phyloP scores from a whole-genome alignment of 2,888 invertebrate genomes.

The Rhamphomyia laevipes region DNA sequence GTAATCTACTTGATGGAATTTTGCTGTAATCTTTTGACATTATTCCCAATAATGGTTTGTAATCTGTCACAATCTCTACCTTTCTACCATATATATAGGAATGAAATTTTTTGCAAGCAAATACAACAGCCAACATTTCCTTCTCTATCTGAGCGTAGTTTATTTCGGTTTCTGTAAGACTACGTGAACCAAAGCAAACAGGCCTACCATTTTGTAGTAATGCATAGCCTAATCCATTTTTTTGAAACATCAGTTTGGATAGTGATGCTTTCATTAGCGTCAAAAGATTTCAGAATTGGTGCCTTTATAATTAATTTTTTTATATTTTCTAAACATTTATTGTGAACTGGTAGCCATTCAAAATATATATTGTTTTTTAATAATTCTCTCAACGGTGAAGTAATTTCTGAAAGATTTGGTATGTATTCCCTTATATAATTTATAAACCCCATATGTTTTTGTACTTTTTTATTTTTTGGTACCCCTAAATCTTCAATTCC shows the following conservation, averaged over 20 bases:
- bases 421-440: conserved; percentile 13
- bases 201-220: conserved; percentile 8
- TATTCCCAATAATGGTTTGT: too few relatives aligned
- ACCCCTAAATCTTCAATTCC: too few relatives aligned
- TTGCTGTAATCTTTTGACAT: too few relatives aligned
- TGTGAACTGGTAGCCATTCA: conserved; percentile 4
- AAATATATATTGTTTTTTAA: conserved; percentile 8
- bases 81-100: too few relatives aligned
- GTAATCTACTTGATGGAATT: too few relatives aligned
- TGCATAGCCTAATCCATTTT: not conserved
- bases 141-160: too few relatives aligned
- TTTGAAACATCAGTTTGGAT: not conserved
- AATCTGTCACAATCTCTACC: too few relatives aligned
- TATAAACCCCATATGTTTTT: conserved; percentile 3
- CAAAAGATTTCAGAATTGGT: not conserved
- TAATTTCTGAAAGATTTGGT: conserved; percentile 6
- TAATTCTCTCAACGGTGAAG: not conserved
- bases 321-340: conserved; percentile 1
- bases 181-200: conserved; percentile 17
- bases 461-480: not conserved
- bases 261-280: not conserved
- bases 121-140: too few relatives aligned
- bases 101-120: too few relatives aligned
- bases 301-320: conserved; percentile 6
- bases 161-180: conserved; percentile 14